A percentile compares a stretch with the other conserved stretches of the same genome.
phyloP scores from a whole-genome alignment of 2,888 invertebrate species.

The Acrobasis suavella region DNA sequence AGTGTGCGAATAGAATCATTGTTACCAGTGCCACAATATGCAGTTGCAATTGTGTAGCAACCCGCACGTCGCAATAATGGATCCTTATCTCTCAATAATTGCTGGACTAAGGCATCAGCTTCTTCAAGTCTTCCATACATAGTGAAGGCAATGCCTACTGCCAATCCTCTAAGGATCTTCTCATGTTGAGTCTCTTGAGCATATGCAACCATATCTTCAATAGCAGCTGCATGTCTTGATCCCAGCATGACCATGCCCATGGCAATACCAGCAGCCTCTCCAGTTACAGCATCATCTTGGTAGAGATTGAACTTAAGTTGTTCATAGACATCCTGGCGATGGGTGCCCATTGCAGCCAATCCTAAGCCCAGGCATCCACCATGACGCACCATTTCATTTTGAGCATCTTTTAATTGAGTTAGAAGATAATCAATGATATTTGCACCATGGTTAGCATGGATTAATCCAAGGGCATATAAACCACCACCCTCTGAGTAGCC shows the following conservation, averaged over 20 bases:
- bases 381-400: constrained; percentile 98
- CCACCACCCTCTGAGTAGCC: constrained; percentile 97
- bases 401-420: constrained; percentile 97
- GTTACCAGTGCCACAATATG: constrained; percentile 98
- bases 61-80: constrained; percentile 97
- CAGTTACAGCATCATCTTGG: constrained; percentile 99
- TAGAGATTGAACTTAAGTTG: constrained; percentile 98
- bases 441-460: constrained; percentile 99
- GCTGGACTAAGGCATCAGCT: constrained; percentile 95
- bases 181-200: constrained; percentile 99
- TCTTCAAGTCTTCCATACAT: constrained; percentile 99
- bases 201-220: constrained; percentile 97
- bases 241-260: constrained; percentile 99
- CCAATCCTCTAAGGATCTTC: constrained; percentile 97
- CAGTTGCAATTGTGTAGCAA: constrained; percentile 99
- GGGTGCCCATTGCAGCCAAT: constrained; percentile 98
- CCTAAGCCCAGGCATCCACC: constrained; percentile 99
- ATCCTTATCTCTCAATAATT: constrained; percentile 95
- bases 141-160: constrained; percentile 97
- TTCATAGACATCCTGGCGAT: constrained; percentile 96
- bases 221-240: constrained; percentile 93
- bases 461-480: constrained; percentile 96
- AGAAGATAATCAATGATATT: constrained; percentile 97
- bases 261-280: constrained; percentile 99
- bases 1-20: constrained; percentile 97